Base-by-base conservation (phyloP, 1,140 invertebrate species). In the Hestina assimilis region DNA sequence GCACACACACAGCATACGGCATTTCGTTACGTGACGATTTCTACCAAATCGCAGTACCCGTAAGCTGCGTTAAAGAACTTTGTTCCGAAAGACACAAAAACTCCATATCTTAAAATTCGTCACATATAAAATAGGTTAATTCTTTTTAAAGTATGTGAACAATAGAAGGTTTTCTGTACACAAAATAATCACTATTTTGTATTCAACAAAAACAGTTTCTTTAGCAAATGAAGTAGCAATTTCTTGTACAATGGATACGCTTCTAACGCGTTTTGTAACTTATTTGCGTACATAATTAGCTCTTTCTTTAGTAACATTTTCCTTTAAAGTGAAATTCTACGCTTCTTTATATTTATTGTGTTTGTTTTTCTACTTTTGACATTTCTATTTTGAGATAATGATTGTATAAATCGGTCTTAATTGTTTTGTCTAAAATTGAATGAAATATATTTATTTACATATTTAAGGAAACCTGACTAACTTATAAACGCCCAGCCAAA, bases 281-380 rank as follows among this genome's bases (percentile, higher is more conserved):
- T 46, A 47, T 47, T 47, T 47, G 31, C 45, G 45, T 33, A 21
- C 6, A 20, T 17, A 47, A 47, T 47, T 47, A 47, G 29, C 17
- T 46, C 28, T 9, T 35, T 33, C 45, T 21, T 33, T n/a, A 11
- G 8, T 8, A n/a, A 38, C 15, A 2, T 14, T 47, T 47, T 47
- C 45, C 45, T 29, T 47, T 11, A 33, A 47, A 47, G 45, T 33
- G 45, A 47, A 47, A 47, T 47, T 47, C 17, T 21, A 33, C 31
- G 19, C 20, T 23, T 29, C 19, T 21, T 17, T 14, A 15, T 15
- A 19, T 19, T 0, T 38, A 9, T 38, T 38, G 11, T 20, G 15
- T 19, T 19, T 38, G 9, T 38, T 38, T 19, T 9, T 17, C 17
- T n/a, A 17, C 7, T 38, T 38, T 38, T 33, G 15, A 38, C 15